Evolutionary conservation across 1,140 invertebrate genomes (phyloP).

Genomic region (Drosophila subpulchrella): DNA sequence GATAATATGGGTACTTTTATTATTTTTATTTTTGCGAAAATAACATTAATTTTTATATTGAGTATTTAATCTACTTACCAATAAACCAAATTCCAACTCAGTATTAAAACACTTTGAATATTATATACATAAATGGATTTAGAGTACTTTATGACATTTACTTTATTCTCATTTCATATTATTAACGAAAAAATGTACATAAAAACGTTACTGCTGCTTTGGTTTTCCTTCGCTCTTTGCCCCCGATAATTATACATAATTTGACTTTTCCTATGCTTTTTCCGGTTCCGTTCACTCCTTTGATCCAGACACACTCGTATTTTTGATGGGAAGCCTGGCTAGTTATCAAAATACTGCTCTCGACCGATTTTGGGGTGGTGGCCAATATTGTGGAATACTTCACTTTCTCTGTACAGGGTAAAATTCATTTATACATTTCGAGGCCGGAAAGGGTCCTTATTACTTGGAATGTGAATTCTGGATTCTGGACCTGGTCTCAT

Average conservation of each 20-base stretch:
- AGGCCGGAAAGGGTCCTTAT: slow-evolving; percentile 8
- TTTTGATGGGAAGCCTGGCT: slow-evolving; percentile 59
- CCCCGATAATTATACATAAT: slow-evolving; percentile 61
- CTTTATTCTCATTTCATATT: slow-evolving; percentile 61
- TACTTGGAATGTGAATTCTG: slow-evolving; percentile 1
- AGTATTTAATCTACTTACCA: neutral
- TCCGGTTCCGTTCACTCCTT: slow-evolving; percentile 2
- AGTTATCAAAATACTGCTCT: slow-evolving; percentile 48
- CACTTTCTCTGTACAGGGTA: slow-evolving; percentile 69
- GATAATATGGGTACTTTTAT: too few species aligned
- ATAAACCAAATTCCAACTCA: neutral
- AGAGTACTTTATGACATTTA: slow-evolving; percentile 60
- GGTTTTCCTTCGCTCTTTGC: slow-evolving; percentile 13
- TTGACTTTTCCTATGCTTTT: slow-evolving; percentile 68
- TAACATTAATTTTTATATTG: too few species aligned
- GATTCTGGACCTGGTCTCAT: slow-evolving; percentile 14
- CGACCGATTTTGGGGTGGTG: slow-evolving; percentile 13
- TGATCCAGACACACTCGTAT: slow-evolving; percentile 41
- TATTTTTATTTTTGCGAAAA: too few species aligned
- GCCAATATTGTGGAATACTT: slow-evolving; percentile 20
- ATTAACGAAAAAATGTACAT: slow-evolving; percentile 72
- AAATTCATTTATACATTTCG: slow-evolving; percentile 59
- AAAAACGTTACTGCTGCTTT: slow-evolving; percentile 60
- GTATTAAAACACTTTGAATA: slow-evolving; percentile 14
- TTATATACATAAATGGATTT: slow-evolving; percentile 28